Conservation (phyloP, 2,797 vertebrate genomes). For the Distichodus sexfasciatus region DNA sequence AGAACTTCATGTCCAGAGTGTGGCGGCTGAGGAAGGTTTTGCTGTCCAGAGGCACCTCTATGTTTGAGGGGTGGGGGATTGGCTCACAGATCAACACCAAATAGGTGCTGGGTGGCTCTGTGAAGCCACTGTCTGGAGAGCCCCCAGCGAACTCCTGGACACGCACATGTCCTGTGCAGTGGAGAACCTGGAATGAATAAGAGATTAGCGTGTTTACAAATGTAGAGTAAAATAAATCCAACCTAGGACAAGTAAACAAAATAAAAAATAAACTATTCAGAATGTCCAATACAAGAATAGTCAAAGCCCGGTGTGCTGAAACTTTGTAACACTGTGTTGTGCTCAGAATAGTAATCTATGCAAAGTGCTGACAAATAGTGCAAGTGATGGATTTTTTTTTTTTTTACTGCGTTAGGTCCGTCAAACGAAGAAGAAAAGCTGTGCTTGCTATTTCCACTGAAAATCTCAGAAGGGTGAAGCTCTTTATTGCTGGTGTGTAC, state of each 20-base stretch:
- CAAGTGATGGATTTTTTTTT: neutral
- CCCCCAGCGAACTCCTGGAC: constrained; percentile 68
- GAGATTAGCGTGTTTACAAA: neutral
- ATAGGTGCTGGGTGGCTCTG: constrained; percentile 83
- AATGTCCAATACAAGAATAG: too few species aligned
- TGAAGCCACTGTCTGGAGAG: constrained; percentile 75
- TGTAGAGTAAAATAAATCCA: too few species aligned
- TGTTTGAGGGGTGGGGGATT: constrained; percentile 88
- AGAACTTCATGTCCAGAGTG: constrained; percentile 97
- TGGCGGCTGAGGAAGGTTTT: constrained; percentile 97
- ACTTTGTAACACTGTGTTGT: neutral
- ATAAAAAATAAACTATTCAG: neutral
- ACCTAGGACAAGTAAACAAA: constrained; percentile 69
- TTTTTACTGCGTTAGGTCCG: neutral
- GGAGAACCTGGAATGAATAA: constrained; percentile 79
- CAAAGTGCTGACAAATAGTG: neutral
- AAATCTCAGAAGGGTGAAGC: neutral
- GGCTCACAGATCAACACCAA: constrained; percentile 92
- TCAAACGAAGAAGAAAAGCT: neutral
- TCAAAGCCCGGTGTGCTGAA: too few species aligned
- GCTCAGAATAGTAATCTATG: neutral
- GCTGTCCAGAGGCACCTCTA: constrained; percentile 87
- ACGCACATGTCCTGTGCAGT: constrained; percentile 86
- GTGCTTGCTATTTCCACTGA: neutral
- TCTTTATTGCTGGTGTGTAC: neutral